Evolutionary conservation across 2,888 invertebrate genomes (phyloP).

Genomic region (Ethmia dodecea): DNA sequence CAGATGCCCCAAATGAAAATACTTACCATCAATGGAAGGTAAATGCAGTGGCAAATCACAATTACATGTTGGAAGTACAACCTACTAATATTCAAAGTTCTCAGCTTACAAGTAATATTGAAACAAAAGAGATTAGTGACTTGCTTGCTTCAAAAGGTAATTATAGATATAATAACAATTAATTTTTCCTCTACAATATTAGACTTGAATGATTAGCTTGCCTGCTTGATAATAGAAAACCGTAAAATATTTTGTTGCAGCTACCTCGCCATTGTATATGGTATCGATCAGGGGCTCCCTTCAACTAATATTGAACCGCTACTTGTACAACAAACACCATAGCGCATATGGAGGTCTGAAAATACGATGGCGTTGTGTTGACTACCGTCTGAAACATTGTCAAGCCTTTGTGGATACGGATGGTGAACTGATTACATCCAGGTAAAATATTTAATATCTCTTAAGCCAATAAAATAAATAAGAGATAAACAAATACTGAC

Average conservation of each 20-base stretch:
- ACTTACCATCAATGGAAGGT: too few relatives aligned
- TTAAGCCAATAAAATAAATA: not conserved
- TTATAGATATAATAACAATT: not conserved
- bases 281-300: constrained; percentile 44
- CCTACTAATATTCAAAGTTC: too few relatives aligned
- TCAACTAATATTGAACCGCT: constrained; percentile 50
- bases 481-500: not conserved
- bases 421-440: constrained; percentile 31
- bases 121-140: not conserved
- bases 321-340: constrained; percentile 46
- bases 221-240: too few relatives aligned
- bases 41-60: too few relatives aligned
- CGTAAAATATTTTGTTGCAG: constrained; percentile 9
- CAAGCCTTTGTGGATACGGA: constrained; percentile 44
- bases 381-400: constrained; percentile 44
- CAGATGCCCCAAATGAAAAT: too few relatives aligned
- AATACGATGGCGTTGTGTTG: constrained; percentile 52
- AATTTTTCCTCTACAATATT: too few relatives aligned
- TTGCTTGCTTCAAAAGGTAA: not conserved
- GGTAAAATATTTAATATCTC: constrained; percentile 31
- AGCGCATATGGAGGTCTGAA: constrained; percentile 30
- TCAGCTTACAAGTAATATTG: too few relatives aligned
- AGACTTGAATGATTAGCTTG: too few relatives aligned
- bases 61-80: too few relatives aligned
- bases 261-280: constrained; percentile 28